These are phyloP conservation scores for Heteromormyrus szaboi DNA, from an alignment of 2,797 vertebrate species.

Conservation along the genomic window DNA sequence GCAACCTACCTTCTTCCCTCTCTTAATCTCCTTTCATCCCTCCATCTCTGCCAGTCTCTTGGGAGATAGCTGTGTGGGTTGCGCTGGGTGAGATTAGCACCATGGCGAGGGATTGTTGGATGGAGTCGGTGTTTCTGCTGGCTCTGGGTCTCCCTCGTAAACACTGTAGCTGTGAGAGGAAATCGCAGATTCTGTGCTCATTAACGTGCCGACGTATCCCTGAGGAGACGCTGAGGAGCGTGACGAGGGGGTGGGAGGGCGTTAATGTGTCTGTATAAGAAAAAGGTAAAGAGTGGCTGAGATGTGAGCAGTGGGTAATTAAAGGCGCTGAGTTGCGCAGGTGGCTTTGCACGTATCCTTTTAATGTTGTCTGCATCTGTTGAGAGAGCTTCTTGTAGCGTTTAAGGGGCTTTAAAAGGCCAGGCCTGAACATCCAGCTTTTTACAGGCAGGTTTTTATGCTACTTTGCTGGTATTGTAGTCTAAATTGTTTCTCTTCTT, in stretches of 20 bases:
- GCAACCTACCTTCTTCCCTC: conserved; percentile 55
- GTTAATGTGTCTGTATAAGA: conserved; percentile 24
- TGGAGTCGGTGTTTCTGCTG: conserved; percentile 11
- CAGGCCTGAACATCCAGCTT: background rate
- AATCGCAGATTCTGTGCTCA: conserved; percentile 16
- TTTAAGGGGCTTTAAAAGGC: background rate
- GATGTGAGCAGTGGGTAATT: background rate
- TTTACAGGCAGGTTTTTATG: background rate
- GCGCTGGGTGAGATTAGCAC: conserved; percentile 40
- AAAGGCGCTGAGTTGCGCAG: background rate
- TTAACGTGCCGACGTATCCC: background rate
- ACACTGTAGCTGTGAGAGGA: background rate
- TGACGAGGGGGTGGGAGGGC: conserved; percentile 28
- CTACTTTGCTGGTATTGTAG: background rate
- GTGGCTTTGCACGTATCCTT: background rate
- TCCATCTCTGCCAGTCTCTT: conserved; percentile 27
- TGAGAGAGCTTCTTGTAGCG: background rate
- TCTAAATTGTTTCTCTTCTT: background rate
- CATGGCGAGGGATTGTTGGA: conserved; percentile 15
- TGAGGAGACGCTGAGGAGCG: background rate
- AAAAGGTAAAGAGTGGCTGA: background rate
- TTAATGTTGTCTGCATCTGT: background rate
- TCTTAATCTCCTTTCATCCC: conserved; percentile 15
- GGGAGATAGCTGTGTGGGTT: conserved; percentile 36
- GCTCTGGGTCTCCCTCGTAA: conserved; percentile 13